Conservation (phyloP, 2,888 invertebrate species). For the Caprella mutica region DNA sequence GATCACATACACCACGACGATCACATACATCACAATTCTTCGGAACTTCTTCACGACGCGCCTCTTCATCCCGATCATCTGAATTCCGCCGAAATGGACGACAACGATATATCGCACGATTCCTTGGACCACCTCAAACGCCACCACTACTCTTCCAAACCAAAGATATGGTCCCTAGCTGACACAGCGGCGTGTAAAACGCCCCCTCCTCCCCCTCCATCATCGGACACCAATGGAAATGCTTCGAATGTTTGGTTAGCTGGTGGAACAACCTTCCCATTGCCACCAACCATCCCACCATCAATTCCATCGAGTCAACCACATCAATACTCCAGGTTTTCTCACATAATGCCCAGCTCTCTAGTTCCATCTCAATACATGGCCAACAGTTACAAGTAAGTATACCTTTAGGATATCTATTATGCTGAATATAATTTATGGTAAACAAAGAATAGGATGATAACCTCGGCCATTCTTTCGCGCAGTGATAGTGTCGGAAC, state of each 20-base stretch:
- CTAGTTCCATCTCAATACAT: conserved; percentile 29
- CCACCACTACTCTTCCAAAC: conserved; percentile 51
- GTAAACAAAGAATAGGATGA: too few species aligned
- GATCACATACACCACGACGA: too few species aligned
- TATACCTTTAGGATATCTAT: neutral
- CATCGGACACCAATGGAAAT: conserved; percentile 39
- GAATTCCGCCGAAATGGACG: conserved; percentile 9
- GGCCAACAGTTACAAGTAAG: conserved; percentile 26
- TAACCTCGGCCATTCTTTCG: too few species aligned
- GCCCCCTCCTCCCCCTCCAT: conserved; percentile 54
- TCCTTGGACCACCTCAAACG: conserved; percentile 11
- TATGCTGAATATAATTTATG: too few species aligned
- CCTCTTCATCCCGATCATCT: too few species aligned
- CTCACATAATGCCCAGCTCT: conserved; percentile 24
- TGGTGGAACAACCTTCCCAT: conserved; percentile 31
- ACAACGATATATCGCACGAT: too few species aligned
- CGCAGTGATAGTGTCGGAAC: conserved; percentile 55
- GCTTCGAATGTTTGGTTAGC: conserved; percentile 36
- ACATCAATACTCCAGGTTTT: conserved; percentile 29
- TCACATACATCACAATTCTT: too few species aligned
- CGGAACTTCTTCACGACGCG: too few species aligned
- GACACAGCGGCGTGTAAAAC: conserved; percentile 90
- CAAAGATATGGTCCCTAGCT: conserved; percentile 88
- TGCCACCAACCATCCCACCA: conserved; percentile 32
- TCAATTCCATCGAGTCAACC: conserved; percentile 15